phyloP scores from a whole-genome alignment of 2,113 vertebrate species.

The Gallinago paraguaiae region DNA sequence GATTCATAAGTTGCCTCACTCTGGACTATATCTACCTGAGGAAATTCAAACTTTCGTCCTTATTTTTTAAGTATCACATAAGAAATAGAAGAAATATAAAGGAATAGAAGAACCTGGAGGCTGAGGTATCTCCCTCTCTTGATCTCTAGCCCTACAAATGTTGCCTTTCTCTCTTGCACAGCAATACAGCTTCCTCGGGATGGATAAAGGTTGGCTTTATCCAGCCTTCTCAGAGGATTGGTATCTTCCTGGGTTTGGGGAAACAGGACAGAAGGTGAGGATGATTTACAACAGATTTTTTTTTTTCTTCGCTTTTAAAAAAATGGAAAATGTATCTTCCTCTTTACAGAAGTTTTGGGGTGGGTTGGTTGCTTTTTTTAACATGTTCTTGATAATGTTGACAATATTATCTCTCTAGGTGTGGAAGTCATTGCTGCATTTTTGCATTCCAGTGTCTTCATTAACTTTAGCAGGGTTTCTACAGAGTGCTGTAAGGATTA shows the following conservation, averaged over 20 bases:
- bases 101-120: background rate
- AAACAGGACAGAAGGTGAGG: fast-evolving
- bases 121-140: background rate
- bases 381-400: background rate
- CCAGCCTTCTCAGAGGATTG: background rate
- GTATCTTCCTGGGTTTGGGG: background rate
- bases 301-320: background rate
- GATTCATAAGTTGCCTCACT: background rate
- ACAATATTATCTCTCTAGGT: background rate
- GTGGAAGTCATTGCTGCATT: background rate
- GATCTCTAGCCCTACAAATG: background rate
- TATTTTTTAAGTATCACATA: background rate
- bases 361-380: background rate
- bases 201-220: background rate
- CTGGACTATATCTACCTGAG: background rate
- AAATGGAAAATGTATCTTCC: background rate
- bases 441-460: background rate
- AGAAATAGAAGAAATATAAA: too few relatives aligned
- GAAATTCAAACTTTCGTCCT: background rate
- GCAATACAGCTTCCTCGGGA: background rate
- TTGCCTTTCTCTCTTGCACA: background rate
- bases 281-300: background rate
- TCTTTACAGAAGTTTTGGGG: background rate
- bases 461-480: background rate
- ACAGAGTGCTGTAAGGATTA: background rate